phyloP scores from a whole-genome alignment of 2,888 invertebrate species.

The Anorthoa munda region DNA sequence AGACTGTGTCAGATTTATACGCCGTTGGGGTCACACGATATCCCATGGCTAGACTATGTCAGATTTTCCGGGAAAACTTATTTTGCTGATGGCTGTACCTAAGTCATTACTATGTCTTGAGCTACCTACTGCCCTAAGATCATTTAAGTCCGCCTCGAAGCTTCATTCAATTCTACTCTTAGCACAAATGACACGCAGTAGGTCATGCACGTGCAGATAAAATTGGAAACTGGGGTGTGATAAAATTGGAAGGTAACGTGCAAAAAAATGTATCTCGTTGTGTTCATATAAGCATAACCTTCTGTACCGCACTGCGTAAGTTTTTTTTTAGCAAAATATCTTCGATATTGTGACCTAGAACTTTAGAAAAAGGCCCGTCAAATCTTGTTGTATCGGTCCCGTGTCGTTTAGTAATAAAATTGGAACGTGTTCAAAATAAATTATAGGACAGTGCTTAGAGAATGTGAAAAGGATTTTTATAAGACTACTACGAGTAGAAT shows the following conservation, averaged over 20 bases:
- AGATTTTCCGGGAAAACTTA: too few species aligned
- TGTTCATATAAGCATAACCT: not conserved
- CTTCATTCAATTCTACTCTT: too few species aligned
- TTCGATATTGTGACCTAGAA: constrained; percentile 30
- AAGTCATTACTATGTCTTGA: too few species aligned
- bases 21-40: too few species aligned
- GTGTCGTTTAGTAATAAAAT: constrained; percentile 35
- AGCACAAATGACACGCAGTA: too few species aligned
- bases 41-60: too few species aligned
- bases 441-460: not conserved
- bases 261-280: not conserved
- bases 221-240: too few species aligned
- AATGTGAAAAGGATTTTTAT: not conserved
- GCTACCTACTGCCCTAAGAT: too few species aligned
- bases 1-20: too few species aligned
- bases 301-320: constrained; percentile 46
- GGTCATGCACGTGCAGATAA: too few species aligned
- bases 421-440: constrained; percentile 38
- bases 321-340: constrained; percentile 21
- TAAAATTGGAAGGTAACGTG: not conserved
- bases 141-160: too few species aligned
- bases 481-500: not conserved
- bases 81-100: too few species aligned
- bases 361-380: constrained; percentile 3
- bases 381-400: constrained; percentile 17